phyloP scores from a whole-genome alignment of 2,113 vertebrate species.

The Ramphastos sulfuratus region DNA sequence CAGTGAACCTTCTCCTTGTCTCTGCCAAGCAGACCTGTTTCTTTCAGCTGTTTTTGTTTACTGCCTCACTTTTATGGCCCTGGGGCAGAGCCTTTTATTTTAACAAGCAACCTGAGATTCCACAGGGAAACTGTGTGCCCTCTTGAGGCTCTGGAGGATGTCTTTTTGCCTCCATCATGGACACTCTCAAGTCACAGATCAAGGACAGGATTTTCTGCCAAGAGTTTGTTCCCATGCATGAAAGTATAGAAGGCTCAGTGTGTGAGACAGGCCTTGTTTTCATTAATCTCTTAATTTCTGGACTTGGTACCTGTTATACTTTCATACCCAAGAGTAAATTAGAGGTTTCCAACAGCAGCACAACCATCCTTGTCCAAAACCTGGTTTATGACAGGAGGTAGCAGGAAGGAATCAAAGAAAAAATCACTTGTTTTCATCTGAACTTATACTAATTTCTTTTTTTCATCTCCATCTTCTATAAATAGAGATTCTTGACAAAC shows the following conservation, averaged over 20 bases:
- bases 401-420: not conserved
- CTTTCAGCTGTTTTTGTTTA: conserved; percentile 35
- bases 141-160: accelerated
- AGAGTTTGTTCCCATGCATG: not conserved
- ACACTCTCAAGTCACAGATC: not conserved
- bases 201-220: conserved; percentile 1
- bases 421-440: not conserved
- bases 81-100: not conserved
- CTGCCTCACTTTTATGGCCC: not conserved
- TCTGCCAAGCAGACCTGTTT: conserved; percentile 11
- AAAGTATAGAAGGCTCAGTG: not conserved
- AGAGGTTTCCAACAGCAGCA: not conserved
- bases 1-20: not conserved
- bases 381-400: not conserved
- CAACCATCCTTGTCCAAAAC: not conserved
- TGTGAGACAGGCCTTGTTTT: not conserved
- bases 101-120: not conserved
- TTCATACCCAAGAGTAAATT: not conserved
- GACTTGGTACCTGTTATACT: not conserved
- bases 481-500: not conserved
- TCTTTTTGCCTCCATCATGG: not conserved
- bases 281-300: not conserved
- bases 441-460: not conserved
- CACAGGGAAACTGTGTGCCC: not conserved
- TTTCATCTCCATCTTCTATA: not conserved